Base-by-base conservation (phyloP, 2,113 vertebrate species). In the Lepidothrix coronata region DNA sequence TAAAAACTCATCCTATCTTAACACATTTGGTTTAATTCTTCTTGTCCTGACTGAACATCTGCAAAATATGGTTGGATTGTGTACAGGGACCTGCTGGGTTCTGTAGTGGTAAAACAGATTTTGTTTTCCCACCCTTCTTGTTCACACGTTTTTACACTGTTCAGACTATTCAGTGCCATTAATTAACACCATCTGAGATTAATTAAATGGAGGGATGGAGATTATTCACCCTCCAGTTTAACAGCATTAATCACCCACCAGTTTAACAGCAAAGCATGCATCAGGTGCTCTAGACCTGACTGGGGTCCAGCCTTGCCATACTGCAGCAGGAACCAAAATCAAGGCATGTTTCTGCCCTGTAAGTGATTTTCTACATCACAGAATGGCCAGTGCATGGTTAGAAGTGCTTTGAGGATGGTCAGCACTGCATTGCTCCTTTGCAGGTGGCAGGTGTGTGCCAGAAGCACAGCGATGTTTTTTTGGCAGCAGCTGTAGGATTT, bases 101-200 rank as follows among this genome's bases (percentile, higher is more conserved):
- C 57, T 52, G 57, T 16, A 75, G 52, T 3, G 1, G 12, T 67
- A 62, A 24, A 73, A 82, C 19, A 78, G 37, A 62, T 71, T 85
- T 85, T 82, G 41, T 49, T 91, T n/a, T 70, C n/a, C 55, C 37
- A 39, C 6, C 14, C 75, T 31, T 72, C 31, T 77, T 79, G 39
- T 66, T 78, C 54, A 76, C 30, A 77, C 33, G 28, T 79, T 89
- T 82, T 62, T 28, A 75, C 49, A 39, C 17, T 68, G 24, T 65
- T 63, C 65, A 48, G 30, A 68, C 33, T 62, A 65, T 49, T 80
- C 18, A 59, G 8, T 71, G 39, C 14, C 67, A 51, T 43, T 57
- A 79, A 73, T 93, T 67, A 91, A 76, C 51, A 66, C 12, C 22
- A 86, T 65, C 44, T 93, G 44, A 79, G 58, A 75, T 33, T 49